Evolutionary conservation across 1,140 invertebrate species (phyloP), one percentile per base, ranked within the genome.

Genomic region (Drosophila teissieri): DNA sequence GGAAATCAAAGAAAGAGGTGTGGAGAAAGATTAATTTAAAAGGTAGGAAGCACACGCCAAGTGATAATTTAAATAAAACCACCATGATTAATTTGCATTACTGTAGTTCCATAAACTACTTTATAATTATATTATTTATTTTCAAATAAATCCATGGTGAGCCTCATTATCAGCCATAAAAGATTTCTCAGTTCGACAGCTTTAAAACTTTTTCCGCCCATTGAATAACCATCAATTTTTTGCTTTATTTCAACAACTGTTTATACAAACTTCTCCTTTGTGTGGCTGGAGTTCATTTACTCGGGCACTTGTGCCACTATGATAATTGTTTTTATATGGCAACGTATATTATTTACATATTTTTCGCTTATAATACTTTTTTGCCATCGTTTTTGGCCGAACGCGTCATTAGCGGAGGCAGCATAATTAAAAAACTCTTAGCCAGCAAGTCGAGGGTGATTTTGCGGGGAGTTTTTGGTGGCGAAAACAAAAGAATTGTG

Each of bases 391-490:
- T 76, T 81, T 24, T 58, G 52, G 37, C 42, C 67, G 17, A 45
- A 44, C 57, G 70, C 77, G 78, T 80, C 62, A 85, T 85, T 85
- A 85, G 63, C 62, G 49, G 40, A 42, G 42, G 46, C 46, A 80
- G 56, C 52, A 55, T 79, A 83, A 88, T 89, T 89, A 89, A 88
- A 86, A 86, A 86, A 75, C 70, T 89, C 79, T 79, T 79, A 63
- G 61, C 36, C 42, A 49, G 62, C 73, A 46, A 39, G 12, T 19
- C 39, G 52, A 40, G 22, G 44, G 40, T 36, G 11, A 39, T 4
- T 42, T 31, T 6, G 37, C 4, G 19, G 24, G 46, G 40, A 22
- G 8, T 10, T 22, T 11, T 19, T 10, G 24, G 17, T 40, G 64
- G 49, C 12, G 11, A 8, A 64, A 40, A 81, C 83, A 86, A 82